Evolutionary conservation across 1,140 invertebrate species (phyloP).

Genomic region (Lasioglossum baleicum): DNA sequence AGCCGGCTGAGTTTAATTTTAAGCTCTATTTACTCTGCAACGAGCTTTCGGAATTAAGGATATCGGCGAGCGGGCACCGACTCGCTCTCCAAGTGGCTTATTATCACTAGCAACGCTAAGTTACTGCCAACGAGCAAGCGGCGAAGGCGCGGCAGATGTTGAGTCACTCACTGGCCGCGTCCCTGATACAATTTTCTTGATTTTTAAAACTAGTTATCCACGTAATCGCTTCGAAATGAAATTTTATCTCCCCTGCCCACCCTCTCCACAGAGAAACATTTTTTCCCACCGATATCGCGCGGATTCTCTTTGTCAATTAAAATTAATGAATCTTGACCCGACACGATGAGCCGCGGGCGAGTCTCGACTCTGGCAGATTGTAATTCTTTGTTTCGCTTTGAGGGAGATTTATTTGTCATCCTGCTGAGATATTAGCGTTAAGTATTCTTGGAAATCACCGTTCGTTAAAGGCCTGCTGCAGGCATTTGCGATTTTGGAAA

Average conservation of each 20-base stretch:
- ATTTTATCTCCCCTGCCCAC: neutral
- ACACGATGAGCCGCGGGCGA: neutral
- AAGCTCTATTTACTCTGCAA: constrained; percentile 34
- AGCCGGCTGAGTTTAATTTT: constrained; percentile 33
- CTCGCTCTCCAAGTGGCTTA: neutral
- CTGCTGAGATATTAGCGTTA: neutral
- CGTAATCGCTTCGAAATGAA: constrained; percentile 41
- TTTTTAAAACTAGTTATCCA: constrained; percentile 44
- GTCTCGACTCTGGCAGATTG: constrained; percentile 5
- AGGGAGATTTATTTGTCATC: constrained; percentile 10
- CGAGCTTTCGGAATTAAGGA: constrained; percentile 31
- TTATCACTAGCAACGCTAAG: constrained; percentile 2
- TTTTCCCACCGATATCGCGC: constrained; percentile 3
- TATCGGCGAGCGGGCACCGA: neutral
- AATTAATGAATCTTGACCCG: constrained; percentile 41
- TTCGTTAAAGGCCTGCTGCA: too few relatives aligned
- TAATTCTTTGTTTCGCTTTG: constrained; percentile 27
- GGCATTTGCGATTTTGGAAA: too few relatives aligned
- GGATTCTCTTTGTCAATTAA: constrained; percentile 37
- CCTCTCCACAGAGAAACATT: too few relatives aligned
- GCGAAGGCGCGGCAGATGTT: neutral
- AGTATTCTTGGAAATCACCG: too few relatives aligned
- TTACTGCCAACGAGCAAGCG: neutral
- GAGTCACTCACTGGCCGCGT: neutral
- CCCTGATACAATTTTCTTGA: constrained; percentile 32